Conservation (phyloP, 2,888 invertebrate species). For the Protodeltote pygarga region DNA sequence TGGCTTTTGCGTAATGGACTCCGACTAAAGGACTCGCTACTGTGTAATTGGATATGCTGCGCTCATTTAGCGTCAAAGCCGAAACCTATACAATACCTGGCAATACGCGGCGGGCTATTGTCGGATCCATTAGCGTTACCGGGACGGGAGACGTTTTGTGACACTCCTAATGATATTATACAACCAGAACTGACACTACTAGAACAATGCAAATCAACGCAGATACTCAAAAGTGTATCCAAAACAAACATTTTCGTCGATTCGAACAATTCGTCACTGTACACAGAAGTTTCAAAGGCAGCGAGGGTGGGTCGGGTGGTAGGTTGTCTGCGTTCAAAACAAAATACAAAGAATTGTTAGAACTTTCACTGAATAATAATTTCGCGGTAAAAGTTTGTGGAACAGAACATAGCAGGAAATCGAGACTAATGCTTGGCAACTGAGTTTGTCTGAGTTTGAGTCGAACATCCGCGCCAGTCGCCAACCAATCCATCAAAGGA, state of each 20-base stretch:
- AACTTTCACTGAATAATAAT: slow-evolving; percentile 84
- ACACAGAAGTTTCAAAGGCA: slow-evolving; percentile 61
- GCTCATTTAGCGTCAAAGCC: slow-evolving; percentile 67
- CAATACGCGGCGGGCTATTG: slow-evolving; percentile 53
- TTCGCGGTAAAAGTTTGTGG: slow-evolving; percentile 77
- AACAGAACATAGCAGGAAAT: slow-evolving; percentile 74
- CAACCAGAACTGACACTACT: slow-evolving; percentile 3
- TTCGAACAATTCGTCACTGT: slow-evolving; percentile 63
- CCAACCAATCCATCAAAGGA: slow-evolving; percentile 87
- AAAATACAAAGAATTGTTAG: slow-evolving; percentile 78
- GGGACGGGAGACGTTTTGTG: slow-evolving; percentile 28
- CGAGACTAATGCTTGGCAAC: slow-evolving; percentile 77
- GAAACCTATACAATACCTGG: slow-evolving; percentile 68
- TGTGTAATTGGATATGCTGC: slow-evolving; percentile 73
- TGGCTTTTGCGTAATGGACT: slow-evolving; percentile 56
- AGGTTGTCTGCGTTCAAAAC: slow-evolving; percentile 65
- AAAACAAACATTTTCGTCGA: slow-evolving; percentile 36
- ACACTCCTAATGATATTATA: slow-evolving; percentile 21
- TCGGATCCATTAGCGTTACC: slow-evolving; percentile 48
- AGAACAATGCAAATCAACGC: slow-evolving; percentile 8
- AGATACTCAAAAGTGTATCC: slow-evolving; percentile 13
- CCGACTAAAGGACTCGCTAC: slow-evolving; percentile 51
- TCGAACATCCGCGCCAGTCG: slow-evolving; percentile 84
- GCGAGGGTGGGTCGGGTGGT: slow-evolving; percentile 53
- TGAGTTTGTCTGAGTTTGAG: slow-evolving; percentile 79